These are phyloP conservation scores for Aphelenchoides besseyi DNA, from an alignment of 1,140 invertebrate genomes.

Conservation along the genomic window DNA sequence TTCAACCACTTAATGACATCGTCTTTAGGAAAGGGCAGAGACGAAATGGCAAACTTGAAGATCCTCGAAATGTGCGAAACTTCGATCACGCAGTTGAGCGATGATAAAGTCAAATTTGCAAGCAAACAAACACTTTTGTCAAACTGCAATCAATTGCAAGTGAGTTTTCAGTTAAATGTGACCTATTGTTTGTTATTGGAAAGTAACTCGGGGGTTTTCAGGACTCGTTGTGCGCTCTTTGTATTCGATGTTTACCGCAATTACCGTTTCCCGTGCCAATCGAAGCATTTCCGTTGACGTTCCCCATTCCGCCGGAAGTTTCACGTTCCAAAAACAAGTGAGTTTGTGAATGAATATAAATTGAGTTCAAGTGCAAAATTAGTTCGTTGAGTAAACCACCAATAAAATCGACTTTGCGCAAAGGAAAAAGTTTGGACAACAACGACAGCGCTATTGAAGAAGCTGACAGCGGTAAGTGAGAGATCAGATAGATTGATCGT, in stretches of 20 bases:
- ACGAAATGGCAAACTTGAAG: conserved; percentile 27
- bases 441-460: conserved; percentile 14
- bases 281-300: conserved; percentile 41
- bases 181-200: not conserved
- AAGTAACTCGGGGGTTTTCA: conserved; percentile 38
- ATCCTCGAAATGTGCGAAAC: conserved; percentile 35
- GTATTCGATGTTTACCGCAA: conserved; percentile 49
- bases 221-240: conserved; percentile 55
- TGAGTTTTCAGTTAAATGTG: conserved; percentile 17
- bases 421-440: conserved; percentile 21
- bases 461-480: conserved; percentile 18
- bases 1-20: not conserved
- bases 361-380: not conserved
- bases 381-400: conserved; percentile 7
- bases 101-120: conserved; percentile 22
- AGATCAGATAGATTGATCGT: not conserved
- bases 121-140: conserved; percentile 20
- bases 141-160: conserved; percentile 22
- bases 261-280: conserved; percentile 41
- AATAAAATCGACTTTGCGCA: conserved; percentile 7
- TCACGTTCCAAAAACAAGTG: not conserved
- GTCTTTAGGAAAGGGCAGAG: conserved; percentile 33
- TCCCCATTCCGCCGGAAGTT: not conserved
- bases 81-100: conserved; percentile 32
- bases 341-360: not conserved